phyloP scores from a whole-genome alignment of 2,888 invertebrate species.

The Ramazzottius varieornatus region DNA sequence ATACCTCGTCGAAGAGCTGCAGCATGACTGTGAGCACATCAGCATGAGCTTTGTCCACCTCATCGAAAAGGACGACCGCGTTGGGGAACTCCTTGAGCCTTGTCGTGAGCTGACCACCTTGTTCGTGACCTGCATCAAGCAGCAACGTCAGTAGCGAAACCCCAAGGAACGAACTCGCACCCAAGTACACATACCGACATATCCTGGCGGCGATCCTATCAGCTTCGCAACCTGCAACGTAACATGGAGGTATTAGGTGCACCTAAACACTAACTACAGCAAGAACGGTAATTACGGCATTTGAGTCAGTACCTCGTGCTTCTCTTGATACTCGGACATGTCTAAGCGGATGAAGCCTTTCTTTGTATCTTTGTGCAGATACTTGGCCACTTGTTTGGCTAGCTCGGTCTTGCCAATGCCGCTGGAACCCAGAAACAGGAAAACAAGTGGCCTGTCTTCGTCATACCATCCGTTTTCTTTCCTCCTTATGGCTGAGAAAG shows the following conservation, averaged over 20 bases:
- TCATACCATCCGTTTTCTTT: slow-evolving; percentile 82
- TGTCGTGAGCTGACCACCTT: slow-evolving; percentile 15
- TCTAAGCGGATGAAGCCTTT: slow-evolving; percentile 11
- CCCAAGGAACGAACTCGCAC: neutral
- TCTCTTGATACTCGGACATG: slow-evolving; percentile 14
- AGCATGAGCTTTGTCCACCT: slow-evolving; percentile 13
- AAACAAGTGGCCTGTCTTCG: slow-evolving; percentile 62
- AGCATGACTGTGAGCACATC: slow-evolving; percentile 10
- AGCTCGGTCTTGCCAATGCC: slow-evolving; percentile 15
- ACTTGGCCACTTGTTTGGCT: slow-evolving; percentile 10
- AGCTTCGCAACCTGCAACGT: slow-evolving; percentile 11
- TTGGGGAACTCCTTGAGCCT: slow-evolving; percentile 12
- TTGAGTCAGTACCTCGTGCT: slow-evolving; percentile 8
- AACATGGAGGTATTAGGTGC: too few species aligned
- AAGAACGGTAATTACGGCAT: too few species aligned
- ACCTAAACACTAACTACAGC: too few species aligned
- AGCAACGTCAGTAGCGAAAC: neutral
- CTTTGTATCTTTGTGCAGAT: slow-evolving; percentile 6
- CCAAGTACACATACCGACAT: slow-evolving; percentile 13
- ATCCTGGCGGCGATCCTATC: slow-evolving; percentile 16
- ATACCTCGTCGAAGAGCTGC: slow-evolving; percentile 13
- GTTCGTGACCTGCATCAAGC: slow-evolving; percentile 11
- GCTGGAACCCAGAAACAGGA: slow-evolving; percentile 12
- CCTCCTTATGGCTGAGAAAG: slow-evolving; percentile 39
- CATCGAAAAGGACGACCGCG: slow-evolving; percentile 14